Percentiles rank a stretch among this genome's conserved stretches.
These are phyloP conservation scores for Calameuta idolon DNA, from an alignment of 2,888 invertebrate species.

Conservation along the genomic window DNA sequence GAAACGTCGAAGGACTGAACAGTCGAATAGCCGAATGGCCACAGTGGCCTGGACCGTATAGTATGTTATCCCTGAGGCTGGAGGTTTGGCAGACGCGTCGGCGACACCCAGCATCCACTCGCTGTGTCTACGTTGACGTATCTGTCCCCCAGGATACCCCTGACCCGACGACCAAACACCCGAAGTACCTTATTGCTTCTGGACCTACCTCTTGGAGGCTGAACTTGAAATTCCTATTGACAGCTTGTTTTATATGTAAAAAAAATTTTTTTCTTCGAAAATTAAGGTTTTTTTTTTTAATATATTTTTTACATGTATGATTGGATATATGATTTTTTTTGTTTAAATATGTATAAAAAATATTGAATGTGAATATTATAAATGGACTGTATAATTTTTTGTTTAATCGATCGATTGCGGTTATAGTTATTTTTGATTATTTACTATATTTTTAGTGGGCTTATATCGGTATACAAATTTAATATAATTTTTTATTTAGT, in stretches of 20 bases:
- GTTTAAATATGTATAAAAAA: background rate
- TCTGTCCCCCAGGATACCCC: slow-evolving; percentile 63
- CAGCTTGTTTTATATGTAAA: slow-evolving; percentile 32
- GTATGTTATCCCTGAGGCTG: slow-evolving; percentile 28
- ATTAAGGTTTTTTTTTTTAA: background rate
- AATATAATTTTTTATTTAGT: background rate
- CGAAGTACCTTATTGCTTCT: background rate
- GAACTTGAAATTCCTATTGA: slow-evolving; percentile 49
- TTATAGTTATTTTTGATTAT: background rate
- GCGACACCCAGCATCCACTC: slow-evolving; percentile 41
- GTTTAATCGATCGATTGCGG: background rate
- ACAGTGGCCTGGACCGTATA: background rate
- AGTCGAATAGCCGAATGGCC: slow-evolving; percentile 7
- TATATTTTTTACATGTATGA: background rate
- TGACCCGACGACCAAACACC: slow-evolving; percentile 38
- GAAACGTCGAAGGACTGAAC: slow-evolving; percentile 14
- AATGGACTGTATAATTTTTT: background rate
- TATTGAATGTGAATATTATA: background rate
- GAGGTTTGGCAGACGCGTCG: slow-evolving; percentile 42
- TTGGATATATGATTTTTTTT: background rate
- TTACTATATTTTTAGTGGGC: background rate
- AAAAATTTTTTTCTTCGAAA: background rate
- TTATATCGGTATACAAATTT: background rate
- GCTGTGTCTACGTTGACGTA: slow-evolving; percentile 61
- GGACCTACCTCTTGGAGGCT: slow-evolving; percentile 16